A percentile compares a stretch with the other conserved stretches of the same genome.
Conservation (phyloP, 2,113 vertebrate genomes). For the Melanocharis versteri region DNA sequence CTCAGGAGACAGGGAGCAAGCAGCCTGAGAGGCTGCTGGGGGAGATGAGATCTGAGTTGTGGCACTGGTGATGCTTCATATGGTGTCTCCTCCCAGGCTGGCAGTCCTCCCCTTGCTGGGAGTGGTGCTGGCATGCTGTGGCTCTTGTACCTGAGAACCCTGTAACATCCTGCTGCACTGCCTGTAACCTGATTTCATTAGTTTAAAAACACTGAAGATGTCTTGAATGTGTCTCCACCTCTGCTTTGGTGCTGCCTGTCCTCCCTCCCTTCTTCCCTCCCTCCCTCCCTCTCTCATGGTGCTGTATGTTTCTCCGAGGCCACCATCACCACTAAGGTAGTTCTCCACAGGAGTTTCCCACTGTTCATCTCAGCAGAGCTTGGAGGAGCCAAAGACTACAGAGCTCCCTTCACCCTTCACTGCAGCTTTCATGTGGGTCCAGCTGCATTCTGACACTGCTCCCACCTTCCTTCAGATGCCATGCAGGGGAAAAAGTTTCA, state of each 20-base stretch:
- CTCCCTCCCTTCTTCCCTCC: neutral
- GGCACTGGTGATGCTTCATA: neutral
- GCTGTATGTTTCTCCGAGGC: slow-evolving; percentile 28
- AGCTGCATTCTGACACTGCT: neutral
- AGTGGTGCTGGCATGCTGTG: neutral
- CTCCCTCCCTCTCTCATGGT: neutral
- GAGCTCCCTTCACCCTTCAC: neutral
- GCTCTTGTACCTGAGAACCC: neutral
- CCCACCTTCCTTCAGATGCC: neutral
- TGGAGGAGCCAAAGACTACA: neutral
- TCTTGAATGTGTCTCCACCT: neutral
- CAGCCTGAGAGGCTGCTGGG: neutral
- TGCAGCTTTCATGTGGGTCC: neutral
- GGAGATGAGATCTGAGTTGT: neutral
- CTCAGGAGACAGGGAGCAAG: neutral
- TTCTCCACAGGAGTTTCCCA: neutral
- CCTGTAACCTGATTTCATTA: neutral
- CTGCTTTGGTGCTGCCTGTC: neutral
- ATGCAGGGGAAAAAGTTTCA: neutral
- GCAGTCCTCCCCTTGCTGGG: neutral
- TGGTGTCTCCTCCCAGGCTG: neutral
- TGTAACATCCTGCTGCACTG: neutral
- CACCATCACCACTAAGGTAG: neutral
- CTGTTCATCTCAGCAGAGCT: neutral
- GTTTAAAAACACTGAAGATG: neutral